These are phyloP conservation scores for Bibio marci DNA, from an alignment of 2,888 invertebrate species.

Conservation along the genomic window DNA sequence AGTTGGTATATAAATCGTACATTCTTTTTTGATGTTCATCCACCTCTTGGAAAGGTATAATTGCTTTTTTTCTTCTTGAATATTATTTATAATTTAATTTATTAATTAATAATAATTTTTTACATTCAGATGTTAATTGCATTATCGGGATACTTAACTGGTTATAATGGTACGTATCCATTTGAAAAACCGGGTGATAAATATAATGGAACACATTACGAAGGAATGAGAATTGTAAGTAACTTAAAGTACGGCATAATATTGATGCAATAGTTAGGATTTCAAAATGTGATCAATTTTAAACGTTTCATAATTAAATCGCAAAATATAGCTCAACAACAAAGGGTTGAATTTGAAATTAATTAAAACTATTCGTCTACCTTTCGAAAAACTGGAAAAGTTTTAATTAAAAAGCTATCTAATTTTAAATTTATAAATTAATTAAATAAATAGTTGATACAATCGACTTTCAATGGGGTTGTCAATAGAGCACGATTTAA, in stretches of 20 bases:
- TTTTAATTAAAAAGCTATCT: too few relatives aligned
- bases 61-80: neutral
- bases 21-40: slow-evolving; percentile 97
- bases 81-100: neutral
- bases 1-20: slow-evolving; percentile 96
- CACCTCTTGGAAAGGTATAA: slow-evolving; percentile 83
- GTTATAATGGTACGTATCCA: slow-evolving; percentile 85
- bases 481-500: too few relatives aligned
- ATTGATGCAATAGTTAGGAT: too few relatives aligned
- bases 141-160: slow-evolving; percentile 75
- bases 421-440: too few relatives aligned
- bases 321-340: too few relatives aligned
- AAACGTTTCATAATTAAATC: too few relatives aligned
- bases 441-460: too few relatives aligned
- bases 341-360: too few relatives aligned
- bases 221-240: slow-evolving; percentile 85
- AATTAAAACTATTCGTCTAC: too few relatives aligned
- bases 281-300: too few relatives aligned
- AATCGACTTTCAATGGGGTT: too few relatives aligned
- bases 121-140: slow-evolving; percentile 79
- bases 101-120: slow-evolving; percentile 5
- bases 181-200: slow-evolving; percentile 94
- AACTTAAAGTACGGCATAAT: neutral
- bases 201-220: slow-evolving; percentile 70
- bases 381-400: too few relatives aligned